Evolutionary conservation across 2,113 vertebrate genomes (phyloP).

Genomic region (Phodopus roborovskii): DNA sequence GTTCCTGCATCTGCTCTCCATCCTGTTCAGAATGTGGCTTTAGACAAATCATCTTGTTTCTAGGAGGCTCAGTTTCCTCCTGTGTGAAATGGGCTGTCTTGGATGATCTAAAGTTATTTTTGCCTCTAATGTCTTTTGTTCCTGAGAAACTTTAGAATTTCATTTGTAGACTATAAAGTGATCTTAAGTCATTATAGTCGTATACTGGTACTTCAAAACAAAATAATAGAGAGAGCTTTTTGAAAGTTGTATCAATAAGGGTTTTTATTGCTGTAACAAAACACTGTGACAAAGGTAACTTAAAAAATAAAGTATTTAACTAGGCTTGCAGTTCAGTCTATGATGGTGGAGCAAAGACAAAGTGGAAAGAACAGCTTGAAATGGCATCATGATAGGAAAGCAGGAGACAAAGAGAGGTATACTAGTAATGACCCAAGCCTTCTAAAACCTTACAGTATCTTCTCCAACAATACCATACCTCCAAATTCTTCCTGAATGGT

Average conservation of each 20-base stretch:
- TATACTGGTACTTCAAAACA: background rate
- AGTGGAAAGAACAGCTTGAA: background rate
- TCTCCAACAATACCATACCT: background rate
- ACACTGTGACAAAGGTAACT: background rate
- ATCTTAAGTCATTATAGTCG: background rate
- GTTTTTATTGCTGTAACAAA: background rate
- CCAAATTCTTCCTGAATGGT: background rate
- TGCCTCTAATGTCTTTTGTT: background rate
- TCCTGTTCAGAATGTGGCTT: background rate
- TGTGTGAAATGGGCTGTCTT: background rate
- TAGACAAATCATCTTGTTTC: background rate
- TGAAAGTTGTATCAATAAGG: background rate
- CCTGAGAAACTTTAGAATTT: conserved; percentile 25
- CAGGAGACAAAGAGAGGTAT: background rate
- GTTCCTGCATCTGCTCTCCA: background rate
- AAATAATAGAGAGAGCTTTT: background rate
- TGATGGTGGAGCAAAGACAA: background rate
- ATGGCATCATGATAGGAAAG: too few relatives aligned
- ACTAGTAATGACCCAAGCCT: background rate
- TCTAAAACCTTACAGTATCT: background rate
- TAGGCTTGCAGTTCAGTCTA: background rate
- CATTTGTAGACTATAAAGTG: background rate
- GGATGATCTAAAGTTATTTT: background rate
- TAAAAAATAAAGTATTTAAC: background rate
- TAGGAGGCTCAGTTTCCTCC: background rate